Conservation (phyloP, 2,797 vertebrate species). For the Salmo trutta region DNA sequence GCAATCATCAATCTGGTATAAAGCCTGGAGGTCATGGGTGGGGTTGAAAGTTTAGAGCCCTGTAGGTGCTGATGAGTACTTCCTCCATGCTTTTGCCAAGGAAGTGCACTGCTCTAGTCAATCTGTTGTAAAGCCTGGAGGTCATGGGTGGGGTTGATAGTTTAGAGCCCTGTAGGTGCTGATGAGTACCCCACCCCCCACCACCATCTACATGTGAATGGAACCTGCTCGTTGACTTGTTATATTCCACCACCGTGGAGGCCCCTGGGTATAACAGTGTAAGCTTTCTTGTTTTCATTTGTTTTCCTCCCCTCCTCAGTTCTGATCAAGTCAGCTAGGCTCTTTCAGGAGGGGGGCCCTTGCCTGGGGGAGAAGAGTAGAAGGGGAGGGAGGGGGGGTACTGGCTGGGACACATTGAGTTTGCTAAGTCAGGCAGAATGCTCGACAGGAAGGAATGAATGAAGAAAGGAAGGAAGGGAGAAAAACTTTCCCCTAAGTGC, state of each 20-base stretch:
- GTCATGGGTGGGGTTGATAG: slow-evolving; percentile 73
- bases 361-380: neutral
- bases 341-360: slow-evolving; percentile 15
- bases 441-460: slow-evolving; percentile 5
- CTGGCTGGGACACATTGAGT: slow-evolving; percentile 69
- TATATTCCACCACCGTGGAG: slow-evolving; percentile 69
- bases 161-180: slow-evolving; percentile 73
- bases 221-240: slow-evolving; percentile 64
- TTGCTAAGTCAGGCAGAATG: slow-evolving; percentile 81
- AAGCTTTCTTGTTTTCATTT: slow-evolving; percentile 58
- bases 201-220: slow-evolving; percentile 75
- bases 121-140: slow-evolving; percentile 55
- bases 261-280: slow-evolving; percentile 30
- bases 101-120: slow-evolving; percentile 68
- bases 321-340: slow-evolving; percentile 60
- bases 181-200: slow-evolving; percentile 40
- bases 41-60: slow-evolving; percentile 73
- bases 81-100: slow-evolving; percentile 59
- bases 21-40: slow-evolving; percentile 60
- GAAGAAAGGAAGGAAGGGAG: slow-evolving; percentile 35
- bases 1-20: slow-evolving; percentile 64
- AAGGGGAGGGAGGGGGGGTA: slow-evolving; percentile 23
- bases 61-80: slow-evolving; percentile 67
- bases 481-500: slow-evolving; percentile 72
- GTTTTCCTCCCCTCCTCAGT: slow-evolving; percentile 55